Percentiles rank a stretch among this genome's conserved stretches.
These are phyloP conservation scores for Philereme vetulata DNA, from an alignment of 2,888 invertebrate species.

Conservation along the genomic window DNA sequence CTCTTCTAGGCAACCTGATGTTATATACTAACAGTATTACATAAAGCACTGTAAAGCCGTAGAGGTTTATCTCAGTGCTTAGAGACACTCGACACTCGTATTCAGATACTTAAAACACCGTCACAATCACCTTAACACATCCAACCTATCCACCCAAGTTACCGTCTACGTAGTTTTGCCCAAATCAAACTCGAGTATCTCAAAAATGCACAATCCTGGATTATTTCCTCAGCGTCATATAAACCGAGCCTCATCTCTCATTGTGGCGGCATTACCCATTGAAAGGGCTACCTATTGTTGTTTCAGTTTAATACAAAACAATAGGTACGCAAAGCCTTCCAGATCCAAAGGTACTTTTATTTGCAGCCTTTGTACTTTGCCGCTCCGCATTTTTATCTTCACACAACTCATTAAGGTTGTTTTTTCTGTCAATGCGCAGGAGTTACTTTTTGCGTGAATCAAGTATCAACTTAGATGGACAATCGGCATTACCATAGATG, in stretches of 20 bases:
- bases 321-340: slow-evolving; percentile 62
- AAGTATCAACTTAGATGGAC: slow-evolving; percentile 49
- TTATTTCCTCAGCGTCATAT: slow-evolving; percentile 46
- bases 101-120: no score
- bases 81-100: no score
- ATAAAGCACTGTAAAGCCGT: no score
- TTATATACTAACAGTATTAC: no score
- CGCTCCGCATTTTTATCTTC: slow-evolving; percentile 74
- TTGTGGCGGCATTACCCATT: slow-evolving; percentile 81
- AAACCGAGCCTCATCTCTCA: slow-evolving; percentile 51
- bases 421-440: slow-evolving; percentile 45
- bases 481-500: slow-evolving; percentile 41
- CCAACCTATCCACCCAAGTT: no score
- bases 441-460: slow-evolving; percentile 49
- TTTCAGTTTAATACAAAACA: slow-evolving; percentile 83
- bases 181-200: not conserved
- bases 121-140: no score
- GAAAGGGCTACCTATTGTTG: slow-evolving; percentile 82
- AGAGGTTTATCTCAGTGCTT: no score
- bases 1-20: no score
- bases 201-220: not conserved
- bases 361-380: slow-evolving; percentile 71
- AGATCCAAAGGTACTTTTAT: slow-evolving; percentile 60
- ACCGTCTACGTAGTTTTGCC: no score
- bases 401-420: slow-evolving; percentile 71